Evolutionary conservation across 2,113 vertebrate species (phyloP).

Genomic region (Himantopus leucocephalus): DNA sequence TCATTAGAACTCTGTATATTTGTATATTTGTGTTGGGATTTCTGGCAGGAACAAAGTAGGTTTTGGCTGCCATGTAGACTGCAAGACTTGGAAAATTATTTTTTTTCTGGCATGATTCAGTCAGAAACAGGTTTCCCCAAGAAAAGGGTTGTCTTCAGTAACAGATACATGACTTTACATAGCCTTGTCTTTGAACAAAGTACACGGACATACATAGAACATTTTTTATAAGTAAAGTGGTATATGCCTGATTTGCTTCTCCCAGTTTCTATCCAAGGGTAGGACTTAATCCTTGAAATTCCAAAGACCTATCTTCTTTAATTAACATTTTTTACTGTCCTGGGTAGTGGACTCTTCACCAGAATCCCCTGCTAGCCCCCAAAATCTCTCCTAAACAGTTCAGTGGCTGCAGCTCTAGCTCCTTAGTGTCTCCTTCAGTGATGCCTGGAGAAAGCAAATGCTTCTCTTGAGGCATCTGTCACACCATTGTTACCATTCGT

Average conservation of each 20-base stretch:
- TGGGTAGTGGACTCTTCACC: background rate
- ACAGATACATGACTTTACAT: background rate
- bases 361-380: background rate
- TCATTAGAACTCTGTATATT: background rate
- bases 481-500: background rate
- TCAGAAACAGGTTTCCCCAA: background rate
- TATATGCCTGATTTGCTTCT: background rate
- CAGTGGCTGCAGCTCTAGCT: background rate
- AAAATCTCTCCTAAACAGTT: background rate
- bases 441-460: background rate
- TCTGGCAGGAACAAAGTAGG: background rate
- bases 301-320: background rate
- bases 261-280: background rate
- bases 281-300: background rate
- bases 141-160: background rate
- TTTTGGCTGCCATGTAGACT: background rate
- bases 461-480: background rate
- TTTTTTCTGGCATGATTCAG: background rate
- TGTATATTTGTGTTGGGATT: background rate
- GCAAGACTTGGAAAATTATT: background rate
- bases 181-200: background rate
- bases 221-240: background rate
- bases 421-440: background rate
- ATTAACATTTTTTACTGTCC: background rate
- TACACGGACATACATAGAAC: background rate